A percentile compares a stretch with the other conserved stretches of the same genome.
Conservation (phyloP, 1,140 invertebrate genomes). For the Listronotus oregonensis region DNA sequence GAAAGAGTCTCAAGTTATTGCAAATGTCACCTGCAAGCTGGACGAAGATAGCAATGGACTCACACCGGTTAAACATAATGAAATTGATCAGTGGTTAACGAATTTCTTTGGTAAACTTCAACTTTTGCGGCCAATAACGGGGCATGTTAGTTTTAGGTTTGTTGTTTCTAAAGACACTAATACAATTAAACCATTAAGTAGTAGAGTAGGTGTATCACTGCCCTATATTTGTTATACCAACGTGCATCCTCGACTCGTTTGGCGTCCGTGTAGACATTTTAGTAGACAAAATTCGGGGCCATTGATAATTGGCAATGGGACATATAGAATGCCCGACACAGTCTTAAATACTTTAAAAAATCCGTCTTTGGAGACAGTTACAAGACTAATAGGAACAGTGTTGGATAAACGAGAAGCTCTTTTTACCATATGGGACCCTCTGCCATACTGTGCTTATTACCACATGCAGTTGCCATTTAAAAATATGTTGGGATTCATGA, state of each 20-base stretch:
- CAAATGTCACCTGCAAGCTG: constrained; percentile 77
- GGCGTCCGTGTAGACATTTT: constrained; percentile 67
- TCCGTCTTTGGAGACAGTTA: constrained; percentile 59
- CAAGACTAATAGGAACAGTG: constrained; percentile 67
- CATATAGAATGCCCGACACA: constrained; percentile 62
- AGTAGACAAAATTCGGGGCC: constrained; percentile 61
- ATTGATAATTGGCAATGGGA: constrained; percentile 56
- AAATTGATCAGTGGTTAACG: constrained; percentile 73
- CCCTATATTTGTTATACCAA: constrained; percentile 77
- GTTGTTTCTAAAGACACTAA: constrained; percentile 60
- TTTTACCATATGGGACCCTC: constrained; percentile 79
- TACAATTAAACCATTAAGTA: constrained; percentile 65
- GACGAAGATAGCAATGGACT: constrained; percentile 69
- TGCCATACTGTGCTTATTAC: constrained; percentile 83
- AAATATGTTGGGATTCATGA: constrained; percentile 61
- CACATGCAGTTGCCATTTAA: constrained; percentile 74
- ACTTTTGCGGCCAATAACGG: constrained; percentile 67
- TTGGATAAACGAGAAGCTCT: constrained; percentile 75
- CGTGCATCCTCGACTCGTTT: constrained; percentile 67
- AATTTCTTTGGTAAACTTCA: constrained; percentile 69
- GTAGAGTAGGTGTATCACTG: constrained; percentile 73
- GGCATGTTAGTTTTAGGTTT: constrained; percentile 76
- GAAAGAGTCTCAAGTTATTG: constrained; percentile 73
- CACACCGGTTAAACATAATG: constrained; percentile 68
- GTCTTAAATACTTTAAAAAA: constrained; percentile 58